Conservation (phyloP, 1,140 invertebrate species). For the Contarinia nasturtii region DNA sequence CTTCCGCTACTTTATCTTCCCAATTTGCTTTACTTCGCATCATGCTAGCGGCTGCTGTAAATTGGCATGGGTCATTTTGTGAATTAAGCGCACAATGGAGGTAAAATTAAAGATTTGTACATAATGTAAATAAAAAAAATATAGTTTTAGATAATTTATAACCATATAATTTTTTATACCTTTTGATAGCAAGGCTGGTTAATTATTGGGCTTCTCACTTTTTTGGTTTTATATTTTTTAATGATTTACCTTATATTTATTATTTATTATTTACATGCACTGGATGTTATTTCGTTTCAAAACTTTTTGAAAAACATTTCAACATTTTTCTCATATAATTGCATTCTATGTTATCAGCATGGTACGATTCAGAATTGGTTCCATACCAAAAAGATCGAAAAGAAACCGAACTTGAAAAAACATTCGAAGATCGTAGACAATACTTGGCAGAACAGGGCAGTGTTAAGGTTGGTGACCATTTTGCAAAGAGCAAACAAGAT, state of each 20-base stretch:
- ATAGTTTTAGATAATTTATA: not conserved
- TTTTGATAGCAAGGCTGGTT: not conserved
- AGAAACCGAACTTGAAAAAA: conserved; percentile 66
- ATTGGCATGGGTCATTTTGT: no score
- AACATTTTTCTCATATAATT: conserved; percentile 3
- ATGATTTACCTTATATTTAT: no score
- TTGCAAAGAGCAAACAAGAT: conserved; percentile 40
- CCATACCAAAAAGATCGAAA: conserved; percentile 67
- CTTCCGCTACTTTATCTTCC: no score
- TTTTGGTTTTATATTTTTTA: not conserved
- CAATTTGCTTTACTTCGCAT: no score
- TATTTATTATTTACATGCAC: no score
- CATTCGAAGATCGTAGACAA: conserved; percentile 68
- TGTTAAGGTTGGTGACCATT: conserved; percentile 35
- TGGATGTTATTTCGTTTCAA: no score
- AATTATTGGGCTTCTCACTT: not conserved
- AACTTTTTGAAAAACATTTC: no score
- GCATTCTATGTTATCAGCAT: conserved; percentile 34
- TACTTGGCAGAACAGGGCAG: conserved; percentile 38
- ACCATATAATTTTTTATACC: no score
- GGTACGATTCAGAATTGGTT: conserved; percentile 76
- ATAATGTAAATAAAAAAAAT: no score
- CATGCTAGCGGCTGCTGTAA: no score
- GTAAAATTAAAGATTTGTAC: no score
- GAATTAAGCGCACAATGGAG: no score